A percentile compares a stretch with the other conserved stretches of the same genome.
phyloP scores from a whole-genome alignment of 1,140 invertebrate genomes.

The Brachionus koreanus region DNA sequence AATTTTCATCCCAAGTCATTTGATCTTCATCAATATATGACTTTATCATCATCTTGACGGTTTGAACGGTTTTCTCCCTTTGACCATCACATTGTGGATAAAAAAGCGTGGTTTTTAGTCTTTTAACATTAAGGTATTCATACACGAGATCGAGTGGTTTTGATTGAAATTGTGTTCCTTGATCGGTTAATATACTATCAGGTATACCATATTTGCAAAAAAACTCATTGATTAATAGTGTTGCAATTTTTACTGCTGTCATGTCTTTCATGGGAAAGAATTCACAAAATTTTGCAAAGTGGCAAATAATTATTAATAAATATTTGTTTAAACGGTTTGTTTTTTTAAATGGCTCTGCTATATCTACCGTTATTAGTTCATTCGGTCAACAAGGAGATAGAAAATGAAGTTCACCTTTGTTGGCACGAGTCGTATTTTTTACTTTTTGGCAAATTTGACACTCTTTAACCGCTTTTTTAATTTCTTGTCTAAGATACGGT shows the following conservation, averaged over 20 bases:
- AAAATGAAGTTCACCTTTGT: not conserved
- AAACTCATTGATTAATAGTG: slow-evolving; percentile 50
- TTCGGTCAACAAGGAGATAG: not conserved
- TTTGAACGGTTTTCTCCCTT: too few species aligned
- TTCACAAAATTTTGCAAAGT: slow-evolving; percentile 57
- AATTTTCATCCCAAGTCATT: too few species aligned
- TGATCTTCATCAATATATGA: too few species aligned
- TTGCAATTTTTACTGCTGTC: slow-evolving; percentile 52
- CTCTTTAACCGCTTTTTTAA: not conserved
- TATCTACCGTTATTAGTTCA: slow-evolving; percentile 45
- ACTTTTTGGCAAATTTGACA: slow-evolving; percentile 36
- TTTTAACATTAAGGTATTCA: too few species aligned
- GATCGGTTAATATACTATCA: too few species aligned
- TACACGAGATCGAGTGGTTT: too few species aligned
- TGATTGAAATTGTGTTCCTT: slow-evolving; percentile 49
- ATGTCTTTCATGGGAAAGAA: slow-evolving; percentile 52
- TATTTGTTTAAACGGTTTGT: slow-evolving; percentile 49
- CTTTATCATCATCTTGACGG: too few species aligned
- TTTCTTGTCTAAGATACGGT: too few species aligned
- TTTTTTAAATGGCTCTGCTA: slow-evolving; percentile 45
- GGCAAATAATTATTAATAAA: slow-evolving; percentile 52
- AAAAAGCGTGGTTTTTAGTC: too few species aligned
- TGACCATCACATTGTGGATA: too few species aligned
- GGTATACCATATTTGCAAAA: slow-evolving; percentile 54
- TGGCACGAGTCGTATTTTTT: not conserved